A percentile compares a stretch with the other conserved stretches of the same genome.
Evolutionary conservation across 1,140 invertebrate species (phyloP).

Genomic region (Drosophila repleta): DNA sequence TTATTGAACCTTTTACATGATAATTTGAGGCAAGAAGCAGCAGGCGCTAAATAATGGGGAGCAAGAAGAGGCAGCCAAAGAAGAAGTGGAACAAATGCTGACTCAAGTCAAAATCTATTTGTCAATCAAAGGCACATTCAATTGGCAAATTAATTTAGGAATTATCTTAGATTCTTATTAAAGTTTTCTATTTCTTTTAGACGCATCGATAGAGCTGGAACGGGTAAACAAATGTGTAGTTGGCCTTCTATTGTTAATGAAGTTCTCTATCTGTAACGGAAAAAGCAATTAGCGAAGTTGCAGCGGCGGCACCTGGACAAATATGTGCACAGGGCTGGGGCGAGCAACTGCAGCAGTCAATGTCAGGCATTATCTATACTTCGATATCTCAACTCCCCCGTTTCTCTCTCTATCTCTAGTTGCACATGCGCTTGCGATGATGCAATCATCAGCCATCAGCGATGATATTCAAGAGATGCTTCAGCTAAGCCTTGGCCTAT

Average conservation of each 20-base stretch:
- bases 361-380: conserved; percentile 6
- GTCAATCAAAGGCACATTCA: neutral
- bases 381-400: no score
- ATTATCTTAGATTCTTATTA: no score
- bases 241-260: neutral
- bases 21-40: neutral
- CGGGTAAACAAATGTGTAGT: neutral
- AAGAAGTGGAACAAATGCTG: neutral
- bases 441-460: conserved; percentile 18
- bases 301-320: conserved; percentile 21
- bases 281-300: conserved; percentile 18
- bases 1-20: conserved; percentile 4
- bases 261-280: neutral
- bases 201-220: neutral
- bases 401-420: conserved; percentile 4
- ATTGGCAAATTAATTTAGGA: no score
- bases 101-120: neutral
- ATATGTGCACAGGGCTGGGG: neutral
- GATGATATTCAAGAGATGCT: conserved; percentile 7
- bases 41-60: neutral
- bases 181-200: no score
- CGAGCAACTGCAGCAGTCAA: conserved; percentile 1
- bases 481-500: conserved; percentile 31
- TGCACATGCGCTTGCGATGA: conserved; percentile 16
- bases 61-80: no score